Evolutionary conservation across 2,888 invertebrate genomes (phyloP), one percentile per base, ranked within the genome.

Genomic region (Acanthacorydalis orientalis): DNA sequence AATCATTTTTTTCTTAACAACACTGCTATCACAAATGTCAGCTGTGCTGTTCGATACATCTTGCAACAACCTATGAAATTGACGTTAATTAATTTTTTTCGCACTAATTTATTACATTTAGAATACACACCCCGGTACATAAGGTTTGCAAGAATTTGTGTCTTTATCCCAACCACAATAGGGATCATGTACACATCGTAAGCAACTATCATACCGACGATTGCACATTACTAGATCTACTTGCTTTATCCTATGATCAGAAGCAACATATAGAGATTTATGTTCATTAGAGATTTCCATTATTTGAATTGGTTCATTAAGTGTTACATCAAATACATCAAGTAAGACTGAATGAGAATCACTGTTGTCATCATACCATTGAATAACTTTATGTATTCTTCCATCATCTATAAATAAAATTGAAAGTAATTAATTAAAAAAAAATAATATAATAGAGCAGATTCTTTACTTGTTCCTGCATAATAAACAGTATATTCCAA

Each of bases 101-200:
- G 6, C 23, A 23, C 6, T 6, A 4, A 6, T 23, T 23, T n/a
- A n/a, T 23, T 23, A 23, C 23, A 23, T 23, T 23, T 4, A 23
- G 6, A 23, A 23, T 32, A 64, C 72, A 70, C 69, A 85, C 84
- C 89, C 90, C 54, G 86, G 81, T 59, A 80, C 77, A 62, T 88
- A 91, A 32, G 90, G 86, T 57, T 87, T 82, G 69, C 92, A 92
- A 46, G 83, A 80, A 53, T 83, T 84, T n/a, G 80, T 77, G 54
- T 90, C 89, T 56, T 87, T 81, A 63, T 93, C 93, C 95, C 95
- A 95, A 33, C 93, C 93, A 62, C 95, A 95, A 67, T 95, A 93
- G 0, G 95, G 93, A 68, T 95, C 95, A 61, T 88, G 83, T 15
- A 92, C 88, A 69, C 95, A 95, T 48, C 90, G 74, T 57, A 90